Conservation (phyloP, 2,797 vertebrate genomes). For the Austrolebias charrua region DNA sequence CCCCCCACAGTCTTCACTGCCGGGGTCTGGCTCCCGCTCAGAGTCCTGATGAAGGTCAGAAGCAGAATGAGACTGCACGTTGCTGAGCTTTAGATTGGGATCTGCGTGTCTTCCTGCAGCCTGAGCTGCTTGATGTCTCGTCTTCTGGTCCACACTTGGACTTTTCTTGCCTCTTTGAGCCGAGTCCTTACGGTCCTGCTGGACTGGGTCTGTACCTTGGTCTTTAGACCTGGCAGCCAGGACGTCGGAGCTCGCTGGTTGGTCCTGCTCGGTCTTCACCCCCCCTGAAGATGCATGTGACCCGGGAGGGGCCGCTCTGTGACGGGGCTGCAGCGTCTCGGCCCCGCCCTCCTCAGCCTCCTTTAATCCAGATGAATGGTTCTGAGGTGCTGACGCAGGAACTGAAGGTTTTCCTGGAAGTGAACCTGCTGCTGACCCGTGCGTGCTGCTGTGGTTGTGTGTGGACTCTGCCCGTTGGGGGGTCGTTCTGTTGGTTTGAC, state of each 20-base stretch:
- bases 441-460: constrained; percentile 4
- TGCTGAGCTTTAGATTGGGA: background rate
- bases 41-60: constrained; percentile 10
- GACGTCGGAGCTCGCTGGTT: background rate
- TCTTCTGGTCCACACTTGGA: background rate
- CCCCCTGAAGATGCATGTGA: background rate
- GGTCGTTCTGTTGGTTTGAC: background rate
- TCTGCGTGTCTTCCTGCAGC: constrained; percentile 58
- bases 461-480: background rate
- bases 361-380: background rate
- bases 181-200: constrained; percentile 6
- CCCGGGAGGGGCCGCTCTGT: background rate
- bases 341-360: background rate
- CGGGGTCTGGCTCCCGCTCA: background rate
- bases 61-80: background rate
- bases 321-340: no score
- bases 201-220: constrained; percentile 12
- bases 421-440: constrained; percentile 1
- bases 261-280: background rate
- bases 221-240: constrained; percentile 2
- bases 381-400: constrained; percentile 1
- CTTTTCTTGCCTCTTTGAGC: constrained; percentile 17
- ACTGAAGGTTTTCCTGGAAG: constrained; percentile 8
- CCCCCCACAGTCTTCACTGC: constrained; percentile 17
- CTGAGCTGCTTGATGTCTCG: constrained; percentile 29